Conservation (phyloP, 2,113 vertebrate genomes). For the Haplotaxodon microlepis region DNA sequence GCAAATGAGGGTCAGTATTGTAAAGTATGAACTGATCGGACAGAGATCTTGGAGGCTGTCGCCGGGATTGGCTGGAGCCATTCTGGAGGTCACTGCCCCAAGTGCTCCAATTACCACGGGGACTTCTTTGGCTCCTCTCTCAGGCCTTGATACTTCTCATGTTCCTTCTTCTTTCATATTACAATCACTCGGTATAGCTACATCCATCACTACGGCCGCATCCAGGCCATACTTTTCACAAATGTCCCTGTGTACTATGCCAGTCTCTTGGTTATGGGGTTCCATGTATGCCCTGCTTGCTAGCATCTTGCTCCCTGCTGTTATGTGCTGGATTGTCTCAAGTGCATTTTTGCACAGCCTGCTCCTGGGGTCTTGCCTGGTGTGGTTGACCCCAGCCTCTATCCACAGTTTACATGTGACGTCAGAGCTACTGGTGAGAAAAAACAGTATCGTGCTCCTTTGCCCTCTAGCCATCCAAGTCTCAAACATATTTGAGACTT, state of each 20-base stretch:
- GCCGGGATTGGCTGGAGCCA: background rate
- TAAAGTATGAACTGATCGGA: background rate
- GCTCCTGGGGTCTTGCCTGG: background rate
- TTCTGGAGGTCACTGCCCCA: background rate
- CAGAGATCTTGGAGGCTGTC: background rate
- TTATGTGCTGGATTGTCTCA: background rate
- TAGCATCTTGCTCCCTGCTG: accelerated
- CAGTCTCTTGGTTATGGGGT: background rate
- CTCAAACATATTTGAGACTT: background rate
- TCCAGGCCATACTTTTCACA: background rate
- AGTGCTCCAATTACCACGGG: background rate
- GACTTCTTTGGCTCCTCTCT: background rate
- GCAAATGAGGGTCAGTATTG: background rate
- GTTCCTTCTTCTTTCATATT: background rate
- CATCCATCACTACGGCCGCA: background rate
- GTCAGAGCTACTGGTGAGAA: background rate
- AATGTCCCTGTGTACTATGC: background rate
- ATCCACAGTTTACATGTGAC: background rate
- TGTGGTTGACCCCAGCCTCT: background rate
- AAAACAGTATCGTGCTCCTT: background rate
- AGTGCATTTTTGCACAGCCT: background rate
- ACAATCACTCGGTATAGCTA: background rate
- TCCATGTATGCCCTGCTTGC: background rate
- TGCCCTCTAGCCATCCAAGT: background rate
- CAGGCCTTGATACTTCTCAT: background rate